Base-by-base conservation (phyloP, 2,888 invertebrate genomes). In the Ormia ochracea region DNA sequence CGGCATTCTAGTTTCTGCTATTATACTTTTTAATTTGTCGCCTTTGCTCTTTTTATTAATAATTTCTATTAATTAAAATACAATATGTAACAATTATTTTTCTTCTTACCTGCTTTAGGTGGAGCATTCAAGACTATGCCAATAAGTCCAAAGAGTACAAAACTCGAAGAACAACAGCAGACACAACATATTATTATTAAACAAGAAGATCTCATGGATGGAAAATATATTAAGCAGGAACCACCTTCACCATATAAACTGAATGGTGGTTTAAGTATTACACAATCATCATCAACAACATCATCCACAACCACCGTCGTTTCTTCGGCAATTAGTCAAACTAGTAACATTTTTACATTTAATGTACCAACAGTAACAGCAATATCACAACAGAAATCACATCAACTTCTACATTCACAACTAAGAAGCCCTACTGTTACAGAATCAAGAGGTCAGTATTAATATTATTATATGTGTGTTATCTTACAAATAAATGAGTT, bases 71-170 rank as follows among this genome's bases (percentile, higher is more conserved):
- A n/a, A n/a, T n/a, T n/a, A n/a, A n/a, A n/a, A n/a, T n/a, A 43
- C 12, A 45, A 21, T 43, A 36, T 17, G 3, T 28, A 14, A 43
- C 4, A 12, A 31, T 17, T 54, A 28, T 33, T 41, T 9, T 17
- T 21, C 10, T 28, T 38, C 10, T 12, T 10, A 6, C 28, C 7
- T 21, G 61, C 45, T 9, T 17, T 72, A 88, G 96, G 96, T 58
- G 96, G 97, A 19, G 97, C 97, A 43, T 97, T 98, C 88, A 96
- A 96, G 90, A 96, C 96, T 14, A 89, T 96, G 91, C 96, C 94
- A 3, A 90, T 90, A 52, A 92, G 91, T 82, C 92, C 92, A 23
- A 92, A 92, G 85, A 90, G 89, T 83, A 86, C 87, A 81, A 89
- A 88, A 83, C 65, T 84, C 17, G 88, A 88, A 75, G 88, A 88